Conservation (phyloP, 2,797 vertebrate genomes). For the Monodelphis domestica region DNA sequence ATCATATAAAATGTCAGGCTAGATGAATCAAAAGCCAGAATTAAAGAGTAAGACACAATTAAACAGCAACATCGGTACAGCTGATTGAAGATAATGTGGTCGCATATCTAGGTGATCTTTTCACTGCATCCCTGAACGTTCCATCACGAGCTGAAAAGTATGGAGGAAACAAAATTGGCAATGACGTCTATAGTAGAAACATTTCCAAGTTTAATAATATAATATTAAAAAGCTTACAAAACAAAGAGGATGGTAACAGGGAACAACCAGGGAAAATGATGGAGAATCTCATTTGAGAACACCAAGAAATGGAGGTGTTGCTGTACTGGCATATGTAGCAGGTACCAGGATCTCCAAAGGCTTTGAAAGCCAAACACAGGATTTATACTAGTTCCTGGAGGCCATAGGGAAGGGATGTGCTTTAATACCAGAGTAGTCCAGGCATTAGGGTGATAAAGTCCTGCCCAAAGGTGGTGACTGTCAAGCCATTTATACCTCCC, state of each 20-base stretch:
- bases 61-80: not conserved
- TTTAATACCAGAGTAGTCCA: no score
- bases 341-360: no score
- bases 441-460: not conserved
- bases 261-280: not conserved
- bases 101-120: not conserved
- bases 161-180: not conserved
- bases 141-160: not conserved
- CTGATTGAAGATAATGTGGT: no score
- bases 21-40: not conserved
- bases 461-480: not conserved
- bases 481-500: no score
- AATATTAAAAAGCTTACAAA: not conserved
- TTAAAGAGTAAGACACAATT: not conserved
- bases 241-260: not conserved
- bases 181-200: not conserved
- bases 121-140: not conserved
- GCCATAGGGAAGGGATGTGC: no score
- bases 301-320: not conserved
- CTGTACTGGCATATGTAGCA: not conserved
- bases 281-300: not conserved
- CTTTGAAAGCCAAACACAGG: no score
- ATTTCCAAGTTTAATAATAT: not conserved
- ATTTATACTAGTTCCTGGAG: no score
- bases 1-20: not conserved